These are phyloP conservation scores for Amphiura filiformis DNA, from an alignment of 35 echinoderm and acorn worm species.

Conservation along the genomic window DNA sequence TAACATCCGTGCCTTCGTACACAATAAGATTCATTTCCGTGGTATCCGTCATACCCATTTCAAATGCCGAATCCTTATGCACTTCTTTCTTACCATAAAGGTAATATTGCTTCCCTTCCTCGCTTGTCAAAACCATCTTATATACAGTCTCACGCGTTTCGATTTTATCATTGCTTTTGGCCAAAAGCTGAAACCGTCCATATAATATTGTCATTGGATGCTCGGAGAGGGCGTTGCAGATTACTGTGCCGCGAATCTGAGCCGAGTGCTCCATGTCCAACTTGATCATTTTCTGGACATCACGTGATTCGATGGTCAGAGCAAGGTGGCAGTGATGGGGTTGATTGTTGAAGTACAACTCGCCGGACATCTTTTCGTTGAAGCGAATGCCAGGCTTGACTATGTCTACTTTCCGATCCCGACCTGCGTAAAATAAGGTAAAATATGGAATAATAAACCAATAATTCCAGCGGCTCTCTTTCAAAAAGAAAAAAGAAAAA, in stretches of 20 bases:
- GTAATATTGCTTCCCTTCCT: slow-evolving; percentile 45
- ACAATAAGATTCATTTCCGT: slow-evolving; percentile 36
- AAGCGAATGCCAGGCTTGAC: slow-evolving; percentile 51
- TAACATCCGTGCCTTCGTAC: slow-evolving; percentile 13
- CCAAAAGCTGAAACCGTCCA: slow-evolving; percentile 45
- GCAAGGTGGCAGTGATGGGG: slow-evolving; percentile 46
- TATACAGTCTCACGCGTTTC: slow-evolving; percentile 63
- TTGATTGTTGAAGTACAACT: slow-evolving; percentile 29
- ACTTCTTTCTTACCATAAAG: slow-evolving; percentile 51
- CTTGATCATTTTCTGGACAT: slow-evolving; percentile 51
- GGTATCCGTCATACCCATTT: slow-evolving; percentile 41
- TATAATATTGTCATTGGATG: slow-evolving; percentile 40
- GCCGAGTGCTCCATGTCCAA: slow-evolving; percentile 35
- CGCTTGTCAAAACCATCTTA: slow-evolving; percentile 36
- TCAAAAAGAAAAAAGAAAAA: not conserved
- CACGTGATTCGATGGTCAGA: slow-evolving; percentile 45
- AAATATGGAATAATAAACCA: no score
- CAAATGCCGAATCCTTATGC: slow-evolving; percentile 56
- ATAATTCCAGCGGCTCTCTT: no score
- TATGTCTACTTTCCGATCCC: not conserved
- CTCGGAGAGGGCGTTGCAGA: slow-evolving; percentile 35
- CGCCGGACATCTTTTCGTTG: slow-evolving; percentile 60
- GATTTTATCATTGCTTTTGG: slow-evolving; percentile 24
- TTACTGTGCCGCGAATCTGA: slow-evolving; percentile 34
- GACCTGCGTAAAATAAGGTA: not conserved